Evolutionary conservation across 2,113 vertebrate genomes (phyloP), one percentile per base, ranked within the genome.

Genomic region (Hassar affinis): DNA sequence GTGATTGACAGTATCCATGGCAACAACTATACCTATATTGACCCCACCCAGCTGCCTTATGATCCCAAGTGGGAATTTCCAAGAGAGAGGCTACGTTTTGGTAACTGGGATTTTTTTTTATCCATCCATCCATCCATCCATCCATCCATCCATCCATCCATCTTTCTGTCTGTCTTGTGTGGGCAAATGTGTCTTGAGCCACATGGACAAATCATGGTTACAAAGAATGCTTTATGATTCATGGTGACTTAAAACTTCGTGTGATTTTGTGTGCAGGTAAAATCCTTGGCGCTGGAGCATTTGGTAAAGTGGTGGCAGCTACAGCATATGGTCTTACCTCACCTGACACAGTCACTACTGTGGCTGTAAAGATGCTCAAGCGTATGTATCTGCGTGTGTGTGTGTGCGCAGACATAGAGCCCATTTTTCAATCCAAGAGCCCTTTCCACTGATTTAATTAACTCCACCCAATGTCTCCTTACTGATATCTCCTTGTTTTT

Each of bases 341-440:
- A 85, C 95, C 95, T 78, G 97, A 99, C 9, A 93, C 95, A 0
- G 95, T 96, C 0, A 94, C 96, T 54, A 98, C 95, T 38, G 98
- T 99, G 22, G 98, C 98, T 11, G 98, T 99, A 82, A 99, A 99
- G 92, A 99, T 99, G 98, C 94, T 99, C 0, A 99, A 99, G 90
- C 95, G 98, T 99, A 91, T 96, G 97, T 89, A 30, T 52, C 64
- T 71, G 14, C 61, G 6, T 80, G 5, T 52, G 38, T 56, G 69
- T 71, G 27, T 87, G 49, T 62, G n/a, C 72, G 17, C 25, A 78
- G n/a, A 79, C 38, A 72, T 30, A 75, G 18, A 75, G 56, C 18
- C 54, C 15, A 75, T 82, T 59, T 74, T 76, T 76, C 38, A 59
- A 1, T 14, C 69, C 42, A 33, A 62, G 68, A 74, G 38, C 56